Evolutionary conservation across 1,140 invertebrate genomes (phyloP).

Genomic region (Babylonia areolata): DNA sequence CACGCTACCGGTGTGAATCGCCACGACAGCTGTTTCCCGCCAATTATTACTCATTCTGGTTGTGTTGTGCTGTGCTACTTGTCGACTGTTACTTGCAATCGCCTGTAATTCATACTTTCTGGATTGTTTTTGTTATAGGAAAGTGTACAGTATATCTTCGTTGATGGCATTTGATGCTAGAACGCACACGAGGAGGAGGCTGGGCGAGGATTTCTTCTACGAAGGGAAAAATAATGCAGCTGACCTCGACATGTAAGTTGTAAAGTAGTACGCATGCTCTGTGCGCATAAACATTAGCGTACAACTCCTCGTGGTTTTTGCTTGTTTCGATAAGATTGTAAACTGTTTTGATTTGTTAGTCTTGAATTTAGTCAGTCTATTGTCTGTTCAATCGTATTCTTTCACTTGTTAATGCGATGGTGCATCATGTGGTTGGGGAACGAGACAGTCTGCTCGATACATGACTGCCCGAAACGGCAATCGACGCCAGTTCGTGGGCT

Average conservation of each 20-base stretch:
- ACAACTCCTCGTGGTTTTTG: slow-evolving; percentile 51
- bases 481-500: not conserved
- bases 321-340: slow-evolving; percentile 56
- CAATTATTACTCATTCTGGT: slow-evolving; percentile 72
- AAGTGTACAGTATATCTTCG: slow-evolving; percentile 36
- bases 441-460: not conserved
- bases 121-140: slow-evolving; percentile 1
- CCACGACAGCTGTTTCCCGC: slow-evolving; percentile 72
- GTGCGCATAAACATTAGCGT: slow-evolving; percentile 68
- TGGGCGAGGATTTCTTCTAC: slow-evolving; percentile 55
- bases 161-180: slow-evolving; percentile 61
- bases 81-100: slow-evolving; percentile 48
- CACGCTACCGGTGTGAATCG: slow-evolving; percentile 60
- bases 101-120: slow-evolving; percentile 36
- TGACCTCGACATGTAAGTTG: slow-evolving; percentile 64
- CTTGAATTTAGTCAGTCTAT: not conserved
- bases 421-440: not conserved
- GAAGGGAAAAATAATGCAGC: slow-evolving; percentile 61
- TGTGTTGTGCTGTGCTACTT: slow-evolving; percentile 57
- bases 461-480: not conserved
- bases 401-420: not conserved
- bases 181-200: slow-evolving; percentile 54
- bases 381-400: not conserved
- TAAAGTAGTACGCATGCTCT: slow-evolving; percentile 62
- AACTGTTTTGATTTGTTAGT: not conserved